A percentile compares a stretch with the other conserved stretches of the same genome.
These are phyloP conservation scores for Melanargia galathea DNA, from an alignment of 2,888 invertebrate genomes.

Conservation along the genomic window DNA sequence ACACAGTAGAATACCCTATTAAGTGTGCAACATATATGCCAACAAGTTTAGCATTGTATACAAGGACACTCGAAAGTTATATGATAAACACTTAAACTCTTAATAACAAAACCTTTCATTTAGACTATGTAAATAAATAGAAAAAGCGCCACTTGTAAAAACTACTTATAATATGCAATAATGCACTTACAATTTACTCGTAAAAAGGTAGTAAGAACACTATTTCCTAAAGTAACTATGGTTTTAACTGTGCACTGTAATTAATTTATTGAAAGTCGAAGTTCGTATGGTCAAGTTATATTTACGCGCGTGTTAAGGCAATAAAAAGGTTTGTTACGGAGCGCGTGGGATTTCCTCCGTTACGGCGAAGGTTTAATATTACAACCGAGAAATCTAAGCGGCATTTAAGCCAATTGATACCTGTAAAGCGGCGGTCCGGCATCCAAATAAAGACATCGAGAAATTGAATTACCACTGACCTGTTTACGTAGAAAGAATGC, in stretches of 20 bases:
- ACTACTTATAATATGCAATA: constrained; percentile 36
- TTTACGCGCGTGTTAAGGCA: constrained; percentile 15
- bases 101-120: not conserved
- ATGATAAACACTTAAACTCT: not conserved
- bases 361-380: constrained; percentile 36
- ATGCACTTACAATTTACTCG: constrained; percentile 32
- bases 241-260: not conserved
- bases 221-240: not conserved
- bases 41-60: not conserved
- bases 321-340: not conserved
- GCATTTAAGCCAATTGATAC: constrained; percentile 60
- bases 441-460: constrained; percentile 74
- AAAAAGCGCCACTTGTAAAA: not conserved
- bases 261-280: not conserved
- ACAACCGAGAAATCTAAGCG: constrained; percentile 35
- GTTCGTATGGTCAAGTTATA: not conserved
- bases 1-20: too few relatives aligned
- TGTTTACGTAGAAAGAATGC: constrained; percentile 54
- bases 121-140: too few relatives aligned
- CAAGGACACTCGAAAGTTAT: not conserved
- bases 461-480: constrained; percentile 62
- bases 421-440: constrained; percentile 59
- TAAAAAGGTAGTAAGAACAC: not conserved
- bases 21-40: not conserved
- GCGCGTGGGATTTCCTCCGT: constrained; percentile 23